A percentile compares a stretch with the other conserved stretches of the same genome.
These are phyloP conservation scores for Meloidogyne floridensis DNA, from an alignment of 1,140 invertebrate species.

Conservation along the genomic window DNA sequence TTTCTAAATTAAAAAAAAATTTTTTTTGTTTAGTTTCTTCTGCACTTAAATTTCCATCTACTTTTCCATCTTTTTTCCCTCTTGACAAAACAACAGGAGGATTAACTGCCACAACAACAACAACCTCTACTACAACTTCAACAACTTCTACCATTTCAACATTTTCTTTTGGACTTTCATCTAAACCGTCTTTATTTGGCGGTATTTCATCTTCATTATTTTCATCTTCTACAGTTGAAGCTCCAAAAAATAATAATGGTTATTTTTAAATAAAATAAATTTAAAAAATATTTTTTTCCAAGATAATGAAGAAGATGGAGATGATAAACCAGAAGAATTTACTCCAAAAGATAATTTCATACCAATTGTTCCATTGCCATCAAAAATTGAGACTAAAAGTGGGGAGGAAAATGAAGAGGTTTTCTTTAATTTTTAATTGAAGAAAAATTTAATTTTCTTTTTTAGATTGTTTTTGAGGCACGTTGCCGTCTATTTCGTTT, in stretches of 20 bases:
- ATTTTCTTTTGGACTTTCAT: neutral
- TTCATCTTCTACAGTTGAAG: neutral
- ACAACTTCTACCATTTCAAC: neutral
- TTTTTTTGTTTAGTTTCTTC: too few species aligned
- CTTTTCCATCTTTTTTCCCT: too few species aligned
- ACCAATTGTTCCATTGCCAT: constrained; percentile 68
- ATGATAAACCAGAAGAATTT: constrained; percentile 39
- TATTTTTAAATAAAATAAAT: neutral
- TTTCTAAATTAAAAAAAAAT: too few species aligned
- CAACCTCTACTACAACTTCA: neutral
- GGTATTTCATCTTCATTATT: neutral
- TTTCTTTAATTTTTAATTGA: neutral
- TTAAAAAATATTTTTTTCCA: neutral
- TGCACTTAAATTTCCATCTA: too few species aligned
- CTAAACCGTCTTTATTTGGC: neutral
- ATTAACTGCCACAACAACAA: neutral
- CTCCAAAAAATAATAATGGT: neutral
- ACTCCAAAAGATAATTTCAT: constrained; percentile 63
- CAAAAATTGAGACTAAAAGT: constrained; percentile 60
- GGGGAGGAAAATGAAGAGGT: constrained; percentile 59
- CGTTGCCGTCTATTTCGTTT: constrained; percentile 56
- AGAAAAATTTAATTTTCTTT: neutral
- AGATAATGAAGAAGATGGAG: constrained; percentile 26
- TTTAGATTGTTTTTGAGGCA: constrained; percentile 48
- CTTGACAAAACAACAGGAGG: too few species aligned